A percentile compares a stretch with the other conserved stretches of the same genome.
Conservation (phyloP, 2,113 vertebrate genomes). For the Polyodon spathula region DNA sequence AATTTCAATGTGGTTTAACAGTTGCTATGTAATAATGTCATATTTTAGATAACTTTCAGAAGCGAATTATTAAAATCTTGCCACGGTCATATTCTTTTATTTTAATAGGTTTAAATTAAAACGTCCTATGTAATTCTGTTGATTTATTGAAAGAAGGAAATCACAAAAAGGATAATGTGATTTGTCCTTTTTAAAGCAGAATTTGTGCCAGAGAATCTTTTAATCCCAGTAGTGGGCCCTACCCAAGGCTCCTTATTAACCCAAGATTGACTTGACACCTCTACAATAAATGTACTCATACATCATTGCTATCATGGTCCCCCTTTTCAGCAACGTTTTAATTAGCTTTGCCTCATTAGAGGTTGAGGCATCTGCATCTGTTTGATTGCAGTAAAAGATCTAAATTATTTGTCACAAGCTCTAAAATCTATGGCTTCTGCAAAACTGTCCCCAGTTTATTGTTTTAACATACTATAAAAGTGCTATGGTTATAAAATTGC, state of each 20-base stretch:
- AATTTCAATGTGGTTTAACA: no score
- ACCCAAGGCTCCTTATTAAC: constrained; percentile 24
- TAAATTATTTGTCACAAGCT: constrained; percentile 7
- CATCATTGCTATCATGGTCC: constrained; percentile 40
- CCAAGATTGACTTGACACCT: constrained; percentile 45
- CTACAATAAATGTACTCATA: constrained; percentile 48
- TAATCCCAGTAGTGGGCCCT: constrained; percentile 1
- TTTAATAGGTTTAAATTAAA: no score
- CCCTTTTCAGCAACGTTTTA: constrained; percentile 39
- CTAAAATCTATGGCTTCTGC: constrained; percentile 25
- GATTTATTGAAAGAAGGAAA: no score
- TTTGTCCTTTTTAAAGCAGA: background rate
- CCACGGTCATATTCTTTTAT: no score
- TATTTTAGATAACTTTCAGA: no score
- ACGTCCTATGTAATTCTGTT: no score
- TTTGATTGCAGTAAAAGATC: constrained; percentile 40
- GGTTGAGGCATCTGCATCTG: constrained; percentile 44
- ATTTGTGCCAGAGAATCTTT: background rate
- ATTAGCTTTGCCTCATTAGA: constrained; percentile 53
- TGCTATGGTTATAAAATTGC: no score
- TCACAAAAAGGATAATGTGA: no score
- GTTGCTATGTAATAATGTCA: no score
- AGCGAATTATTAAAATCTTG: no score
- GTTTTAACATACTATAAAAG: background rate
- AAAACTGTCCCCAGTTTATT: background rate